phyloP scores from a whole-genome alignment of 2,888 invertebrate genomes.

The Acrobasis repandana region DNA sequence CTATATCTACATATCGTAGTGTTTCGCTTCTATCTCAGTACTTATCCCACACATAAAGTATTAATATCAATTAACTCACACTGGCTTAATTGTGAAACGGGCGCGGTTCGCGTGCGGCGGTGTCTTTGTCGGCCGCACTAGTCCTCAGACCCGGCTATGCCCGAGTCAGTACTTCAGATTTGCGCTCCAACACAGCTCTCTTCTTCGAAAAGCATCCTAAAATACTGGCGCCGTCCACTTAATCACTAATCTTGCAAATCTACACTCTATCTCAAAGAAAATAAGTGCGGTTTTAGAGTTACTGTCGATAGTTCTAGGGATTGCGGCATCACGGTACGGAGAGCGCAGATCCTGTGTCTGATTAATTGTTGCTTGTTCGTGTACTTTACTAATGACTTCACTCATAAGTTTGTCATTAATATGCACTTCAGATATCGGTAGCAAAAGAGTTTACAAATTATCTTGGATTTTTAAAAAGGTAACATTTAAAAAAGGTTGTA shows the following conservation, averaged over 20 bases:
- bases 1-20: background rate
- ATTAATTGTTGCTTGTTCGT: conserved; percentile 56
- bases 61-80: conserved; percentile 83
- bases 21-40: conserved; percentile 38
- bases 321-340: conserved; percentile 71
- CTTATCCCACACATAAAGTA: conserved; percentile 71
- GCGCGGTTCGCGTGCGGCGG: conserved; percentile 79
- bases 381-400: conserved; percentile 23
- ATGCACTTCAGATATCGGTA: conserved; percentile 2
- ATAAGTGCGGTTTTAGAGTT: conserved; percentile 50
- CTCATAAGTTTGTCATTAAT: conserved; percentile 22
- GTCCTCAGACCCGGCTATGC: background rate
- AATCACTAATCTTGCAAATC: conserved; percentile 46
- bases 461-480: background rate
- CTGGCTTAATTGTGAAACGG: conserved; percentile 81
- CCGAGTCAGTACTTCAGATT: background rate
- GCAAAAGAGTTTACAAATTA: background rate
- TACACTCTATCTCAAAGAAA: conserved; percentile 46
- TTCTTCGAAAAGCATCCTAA: conserved; percentile 79
- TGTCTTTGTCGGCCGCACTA: conserved; percentile 70
- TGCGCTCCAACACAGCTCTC: conserved; percentile 41
- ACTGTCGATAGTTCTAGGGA: conserved; percentile 54
- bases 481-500: background rate
- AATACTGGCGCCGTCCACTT: conserved; percentile 71
- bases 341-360: conserved; percentile 77